phyloP scores from a whole-genome alignment of 2,888 invertebrate species.

The Herminia tarsipennalis region DNA sequence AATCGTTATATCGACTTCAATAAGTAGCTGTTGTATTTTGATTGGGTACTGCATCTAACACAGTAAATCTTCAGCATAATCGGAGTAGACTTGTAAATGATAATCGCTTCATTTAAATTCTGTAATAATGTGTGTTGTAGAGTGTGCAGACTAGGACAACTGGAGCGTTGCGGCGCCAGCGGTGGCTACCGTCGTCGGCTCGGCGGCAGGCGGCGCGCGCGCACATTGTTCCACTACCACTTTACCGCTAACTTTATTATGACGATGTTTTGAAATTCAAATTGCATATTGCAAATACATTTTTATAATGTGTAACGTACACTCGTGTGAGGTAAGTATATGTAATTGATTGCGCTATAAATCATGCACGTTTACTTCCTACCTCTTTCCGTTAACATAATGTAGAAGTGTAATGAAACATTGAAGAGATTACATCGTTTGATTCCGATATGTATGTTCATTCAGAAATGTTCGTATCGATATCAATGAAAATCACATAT shows the following conservation, averaged over 20 bases:
- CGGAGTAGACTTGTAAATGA: no score
- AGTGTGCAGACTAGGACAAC: constrained; percentile 57
- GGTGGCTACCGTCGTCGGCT: constrained; percentile 54
- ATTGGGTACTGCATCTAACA: no score
- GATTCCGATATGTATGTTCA: not conserved
- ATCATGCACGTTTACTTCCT: constrained; percentile 40
- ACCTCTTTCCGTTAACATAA: constrained; percentile 30
- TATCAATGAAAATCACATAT: no score
- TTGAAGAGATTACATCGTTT: constrained; percentile 10
- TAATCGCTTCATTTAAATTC: constrained; percentile 30
- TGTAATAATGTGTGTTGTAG: constrained; percentile 42
- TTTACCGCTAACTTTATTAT: constrained; percentile 57
- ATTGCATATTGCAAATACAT: constrained; percentile 59
- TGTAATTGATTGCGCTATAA: constrained; percentile 44
- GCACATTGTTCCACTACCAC: constrained; percentile 63
- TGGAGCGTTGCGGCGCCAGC: constrained; percentile 80
- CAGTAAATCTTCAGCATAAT: no score
- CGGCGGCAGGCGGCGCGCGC: constrained; percentile 53
- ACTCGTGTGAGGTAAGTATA: constrained; percentile 41
- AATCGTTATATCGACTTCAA: no score
- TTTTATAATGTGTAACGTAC: constrained; percentile 48
- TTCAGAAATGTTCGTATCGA: not conserved
- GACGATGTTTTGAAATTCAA: constrained; percentile 67
- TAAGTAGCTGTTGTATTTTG: no score
- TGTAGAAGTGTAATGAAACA: constrained; percentile 16